These are phyloP conservation scores for Frankliniella intonsa DNA, from an alignment of 2,888 invertebrate genomes.

Conservation along the genomic window DNA sequence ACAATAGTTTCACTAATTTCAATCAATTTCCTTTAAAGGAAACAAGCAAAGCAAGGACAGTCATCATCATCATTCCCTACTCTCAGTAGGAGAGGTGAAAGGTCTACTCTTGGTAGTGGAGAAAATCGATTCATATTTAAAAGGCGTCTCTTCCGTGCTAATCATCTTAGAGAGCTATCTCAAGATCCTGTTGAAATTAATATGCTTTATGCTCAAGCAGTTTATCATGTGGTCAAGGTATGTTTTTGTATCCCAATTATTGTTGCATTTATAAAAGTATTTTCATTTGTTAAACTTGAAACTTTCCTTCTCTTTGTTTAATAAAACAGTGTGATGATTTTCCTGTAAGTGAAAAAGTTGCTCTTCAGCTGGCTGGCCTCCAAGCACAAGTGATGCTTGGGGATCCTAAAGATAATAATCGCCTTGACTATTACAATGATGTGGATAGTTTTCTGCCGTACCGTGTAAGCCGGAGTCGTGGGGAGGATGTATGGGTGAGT, in stretches of 20 bases:
- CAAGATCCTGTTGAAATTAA: slow-evolving; percentile 95
- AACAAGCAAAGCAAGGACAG: slow-evolving; percentile 54
- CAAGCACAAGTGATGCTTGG: slow-evolving; percentile 94
- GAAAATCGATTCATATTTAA: slow-evolving; percentile 91
- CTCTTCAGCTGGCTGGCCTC: slow-evolving; percentile 86
- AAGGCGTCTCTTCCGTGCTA: slow-evolving; percentile 70
- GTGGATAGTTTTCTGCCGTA: slow-evolving; percentile 87
- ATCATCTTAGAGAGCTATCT: slow-evolving; percentile 77
- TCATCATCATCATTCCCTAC: slow-evolving; percentile 52
- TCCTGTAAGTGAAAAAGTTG: slow-evolving; percentile 90
- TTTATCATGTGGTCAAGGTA: slow-evolving; percentile 90
- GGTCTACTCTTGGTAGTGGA: slow-evolving; percentile 72
- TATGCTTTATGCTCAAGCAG: slow-evolving; percentile 89
- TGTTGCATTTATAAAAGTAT: neutral
- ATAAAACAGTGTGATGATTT: slow-evolving; percentile 82
- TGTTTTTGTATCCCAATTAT: slow-evolving; percentile 6
- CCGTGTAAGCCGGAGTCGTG: slow-evolving; percentile 69
- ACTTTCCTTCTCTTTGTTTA: neutral
- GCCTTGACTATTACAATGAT: slow-evolving; percentile 81
- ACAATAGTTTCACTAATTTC: slow-evolving; percentile 43
- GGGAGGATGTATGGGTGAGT: slow-evolving; percentile 76
- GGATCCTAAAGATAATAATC: slow-evolving; percentile 71
- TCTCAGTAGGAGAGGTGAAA: slow-evolving; percentile 54
- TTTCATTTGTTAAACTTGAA: neutral
- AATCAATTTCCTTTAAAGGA: slow-evolving; percentile 43